phyloP scores from a whole-genome alignment of 2,888 invertebrate species.

The Saturnia pavonia region DNA sequence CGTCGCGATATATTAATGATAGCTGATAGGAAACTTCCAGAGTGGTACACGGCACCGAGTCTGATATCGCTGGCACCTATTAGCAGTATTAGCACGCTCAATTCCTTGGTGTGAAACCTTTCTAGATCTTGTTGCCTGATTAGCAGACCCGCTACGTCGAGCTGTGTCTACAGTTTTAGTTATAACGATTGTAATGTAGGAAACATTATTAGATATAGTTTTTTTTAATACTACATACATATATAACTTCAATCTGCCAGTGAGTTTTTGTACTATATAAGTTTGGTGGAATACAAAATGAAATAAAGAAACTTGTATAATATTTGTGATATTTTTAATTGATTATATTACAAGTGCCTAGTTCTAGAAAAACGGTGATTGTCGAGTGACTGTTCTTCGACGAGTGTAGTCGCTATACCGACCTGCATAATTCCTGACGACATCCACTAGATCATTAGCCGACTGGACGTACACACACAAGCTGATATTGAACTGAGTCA shows the following conservation, averaged over 20 bases:
- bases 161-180: not conserved
- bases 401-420: too few species aligned
- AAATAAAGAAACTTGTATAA: too few species aligned
- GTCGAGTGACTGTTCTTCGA: too few species aligned
- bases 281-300: too few species aligned
- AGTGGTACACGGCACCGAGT: not conserved
- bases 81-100: not conserved
- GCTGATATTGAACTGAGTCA: too few species aligned
- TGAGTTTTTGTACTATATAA: too few species aligned
- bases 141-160: not conserved
- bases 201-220: too few species aligned
- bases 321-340: too few species aligned
- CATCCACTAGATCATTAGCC: not conserved
- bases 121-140: not conserved
- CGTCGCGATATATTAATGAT: not conserved
- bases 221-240: too few species aligned
- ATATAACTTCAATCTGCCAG: too few species aligned
- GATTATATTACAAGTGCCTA: too few species aligned
- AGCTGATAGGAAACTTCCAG: not conserved
- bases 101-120: not conserved
- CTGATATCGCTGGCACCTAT: not conserved
- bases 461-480: not conserved
- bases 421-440: not conserved
- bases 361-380: not conserved
- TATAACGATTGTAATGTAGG: not conserved